Conservation (phyloP, 2,888 invertebrate genomes). For the Microchrysa polita region DNA sequence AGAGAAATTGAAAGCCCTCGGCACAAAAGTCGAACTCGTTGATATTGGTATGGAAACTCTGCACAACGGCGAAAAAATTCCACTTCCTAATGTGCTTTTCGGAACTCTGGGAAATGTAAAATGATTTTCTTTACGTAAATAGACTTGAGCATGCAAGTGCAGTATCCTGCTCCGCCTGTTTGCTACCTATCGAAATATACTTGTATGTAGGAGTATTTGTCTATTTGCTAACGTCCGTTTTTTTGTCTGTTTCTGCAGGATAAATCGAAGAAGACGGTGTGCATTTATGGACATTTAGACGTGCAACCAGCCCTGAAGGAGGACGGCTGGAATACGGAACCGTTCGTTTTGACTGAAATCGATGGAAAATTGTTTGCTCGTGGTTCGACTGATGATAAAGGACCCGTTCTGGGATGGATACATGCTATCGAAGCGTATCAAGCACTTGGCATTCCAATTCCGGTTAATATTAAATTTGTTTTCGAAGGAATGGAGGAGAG, state of each 20-base stretch:
- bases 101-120: conserved; percentile 78
- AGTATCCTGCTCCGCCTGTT: background rate
- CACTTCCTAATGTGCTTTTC: conserved; percentile 86
- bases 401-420: conserved; percentile 94
- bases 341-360: conserved; percentile 88
- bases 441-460: conserved; percentile 72
- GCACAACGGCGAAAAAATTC: conserved; percentile 75
- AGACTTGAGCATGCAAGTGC: background rate
- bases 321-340: conserved; percentile 97
- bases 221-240: too few relatives aligned
- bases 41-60: conserved; percentile 82
- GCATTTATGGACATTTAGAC: conserved; percentile 97
- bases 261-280: conserved; percentile 88
- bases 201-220: too few relatives aligned
- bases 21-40: conserved; percentile 75
- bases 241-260: conserved; percentile 66
- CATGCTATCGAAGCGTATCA: conserved; percentile 92
- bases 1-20: conserved; percentile 73
- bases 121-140: conserved; percentile 48
- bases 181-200: background rate
- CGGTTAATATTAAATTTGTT: conserved; percentile 85
- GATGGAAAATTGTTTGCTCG: conserved; percentile 91
- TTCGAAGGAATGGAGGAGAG: conserved; percentile 99
- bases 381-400: conserved; percentile 94
- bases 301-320: conserved; percentile 94